These are phyloP conservation scores for Phrynocephalus vlangalii DNA, from an alignment of 2,797 vertebrate species.

Conservation along the genomic window DNA sequence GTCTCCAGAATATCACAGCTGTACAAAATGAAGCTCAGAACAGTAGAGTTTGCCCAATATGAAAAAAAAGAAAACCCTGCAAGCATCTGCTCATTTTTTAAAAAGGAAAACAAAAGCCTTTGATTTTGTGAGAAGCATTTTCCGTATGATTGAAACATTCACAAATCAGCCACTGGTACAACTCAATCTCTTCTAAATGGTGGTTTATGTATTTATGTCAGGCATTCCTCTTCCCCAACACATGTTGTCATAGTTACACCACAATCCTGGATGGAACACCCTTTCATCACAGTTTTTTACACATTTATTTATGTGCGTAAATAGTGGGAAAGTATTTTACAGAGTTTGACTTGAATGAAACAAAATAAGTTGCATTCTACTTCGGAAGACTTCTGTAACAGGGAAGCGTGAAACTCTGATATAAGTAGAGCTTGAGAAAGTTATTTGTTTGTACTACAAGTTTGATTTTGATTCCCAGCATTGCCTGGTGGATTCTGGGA, in stretches of 20 bases:
- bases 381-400: background rate
- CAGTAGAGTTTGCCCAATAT: background rate
- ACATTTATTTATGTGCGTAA: conserved; percentile 33
- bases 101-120: background rate
- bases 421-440: background rate
- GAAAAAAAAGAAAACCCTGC: background rate
- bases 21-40: conserved; percentile 14
- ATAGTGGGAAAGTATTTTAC: conserved; percentile 12
- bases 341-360: background rate
- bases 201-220: conserved; percentile 44
- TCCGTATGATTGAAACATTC: conserved; percentile 20
- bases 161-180: conserved; percentile 30
- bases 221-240: background rate
- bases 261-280: conserved; percentile 6
- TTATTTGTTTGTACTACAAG: background rate
- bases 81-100: conserved; percentile 12
- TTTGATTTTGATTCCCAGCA: background rate
- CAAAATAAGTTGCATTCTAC: background rate
- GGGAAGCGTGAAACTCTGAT: background rate
- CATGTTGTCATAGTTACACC: conserved; percentile 34
- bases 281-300: conserved; percentile 18
- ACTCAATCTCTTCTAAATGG: conserved; percentile 27
- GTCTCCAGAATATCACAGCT: background rate
- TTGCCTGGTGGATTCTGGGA: background rate
- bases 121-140: conserved; percentile 11